These are phyloP conservation scores for Bursaphelenchus okinawaensis DNA, from an alignment of 2,888 invertebrate genomes.

Conservation along the genomic window DNA sequence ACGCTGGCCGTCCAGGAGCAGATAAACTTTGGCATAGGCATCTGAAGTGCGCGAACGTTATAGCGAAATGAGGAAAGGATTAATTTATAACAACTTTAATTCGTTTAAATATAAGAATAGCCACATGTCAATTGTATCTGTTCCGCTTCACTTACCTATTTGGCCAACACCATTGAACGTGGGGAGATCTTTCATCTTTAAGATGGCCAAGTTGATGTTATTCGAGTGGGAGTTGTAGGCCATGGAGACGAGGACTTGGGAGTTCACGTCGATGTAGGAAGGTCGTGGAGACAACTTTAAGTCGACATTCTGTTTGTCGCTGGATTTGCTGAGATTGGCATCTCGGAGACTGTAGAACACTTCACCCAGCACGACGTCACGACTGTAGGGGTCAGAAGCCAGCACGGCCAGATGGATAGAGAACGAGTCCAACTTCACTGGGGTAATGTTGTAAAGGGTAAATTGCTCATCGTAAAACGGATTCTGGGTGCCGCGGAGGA, in stretches of 20 bases:
- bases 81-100: no score
- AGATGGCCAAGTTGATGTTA: conserved; percentile 86
- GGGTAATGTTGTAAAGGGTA: conserved; percentile 78
- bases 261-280: conserved; percentile 67
- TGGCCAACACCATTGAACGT: conserved; percentile 74
- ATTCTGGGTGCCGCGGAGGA: conserved; percentile 77
- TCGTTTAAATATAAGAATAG: no score
- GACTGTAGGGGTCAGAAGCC: conserved; percentile 92
- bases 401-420: conserved; percentile 57
- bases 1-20: conserved; percentile 91
- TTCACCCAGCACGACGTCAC: conserved; percentile 96
- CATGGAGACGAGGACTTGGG: conserved; percentile 86
- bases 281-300: conserved; percentile 41
- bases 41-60: conserved; percentile 64
- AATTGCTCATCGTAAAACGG: conserved; percentile 98
- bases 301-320: conserved; percentile 30
- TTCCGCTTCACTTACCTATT: conserved; percentile 28
- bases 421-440: conserved; percentile 62
- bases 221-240: conserved; percentile 97
- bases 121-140: no score
- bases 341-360: conserved; percentile 60
- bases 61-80: no score
- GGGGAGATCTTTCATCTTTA: conserved; percentile 92
- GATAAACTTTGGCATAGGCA: conserved; percentile 93
- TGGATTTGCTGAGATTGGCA: conserved; percentile 11